phyloP scores from a whole-genome alignment of 64 coral and sea anemone genomes.

The Stylophora pistillata region DNA sequence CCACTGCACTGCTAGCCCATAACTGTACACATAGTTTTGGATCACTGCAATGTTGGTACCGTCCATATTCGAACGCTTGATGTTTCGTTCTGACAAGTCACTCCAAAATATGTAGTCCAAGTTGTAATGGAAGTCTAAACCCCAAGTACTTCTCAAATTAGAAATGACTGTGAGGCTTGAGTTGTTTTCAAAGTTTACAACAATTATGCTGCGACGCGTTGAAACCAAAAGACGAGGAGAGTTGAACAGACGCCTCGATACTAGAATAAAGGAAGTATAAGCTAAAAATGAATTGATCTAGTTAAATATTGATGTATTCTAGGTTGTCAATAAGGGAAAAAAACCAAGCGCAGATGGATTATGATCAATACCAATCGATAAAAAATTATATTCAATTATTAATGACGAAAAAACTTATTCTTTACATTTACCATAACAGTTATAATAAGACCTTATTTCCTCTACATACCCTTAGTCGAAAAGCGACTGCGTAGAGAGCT shows the following conservation, averaged over 20 bases:
- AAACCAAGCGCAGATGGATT: no score
- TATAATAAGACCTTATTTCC: no score
- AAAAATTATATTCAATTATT: no score
- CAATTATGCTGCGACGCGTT: constrained; percentile 54
- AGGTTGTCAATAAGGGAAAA: no score
- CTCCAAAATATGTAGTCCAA: constrained; percentile 64
- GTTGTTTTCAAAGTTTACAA: constrained; percentile 10
- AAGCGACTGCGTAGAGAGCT: no score
- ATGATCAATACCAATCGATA: no score
- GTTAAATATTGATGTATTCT: no score
- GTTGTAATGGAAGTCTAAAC: constrained; percentile 47
- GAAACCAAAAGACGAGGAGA: constrained; percentile 64
- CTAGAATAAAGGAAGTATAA: no score
- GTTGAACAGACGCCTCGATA: not conserved
- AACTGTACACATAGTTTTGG: constrained; percentile 4
- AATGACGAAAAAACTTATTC: no score
- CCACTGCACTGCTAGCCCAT: constrained; percentile 65
- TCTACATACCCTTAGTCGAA: no score
- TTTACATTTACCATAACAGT: no score
- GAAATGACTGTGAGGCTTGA: constrained; percentile 13
- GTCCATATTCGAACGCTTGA: constrained; percentile 43
- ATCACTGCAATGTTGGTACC: constrained; percentile 38
- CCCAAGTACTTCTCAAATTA: not conserved
- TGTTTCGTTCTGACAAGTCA: constrained; percentile 18
- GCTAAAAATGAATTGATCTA: no score